phyloP scores from a whole-genome alignment of 2,113 vertebrate genomes.

The Myotis davidii region DNA sequence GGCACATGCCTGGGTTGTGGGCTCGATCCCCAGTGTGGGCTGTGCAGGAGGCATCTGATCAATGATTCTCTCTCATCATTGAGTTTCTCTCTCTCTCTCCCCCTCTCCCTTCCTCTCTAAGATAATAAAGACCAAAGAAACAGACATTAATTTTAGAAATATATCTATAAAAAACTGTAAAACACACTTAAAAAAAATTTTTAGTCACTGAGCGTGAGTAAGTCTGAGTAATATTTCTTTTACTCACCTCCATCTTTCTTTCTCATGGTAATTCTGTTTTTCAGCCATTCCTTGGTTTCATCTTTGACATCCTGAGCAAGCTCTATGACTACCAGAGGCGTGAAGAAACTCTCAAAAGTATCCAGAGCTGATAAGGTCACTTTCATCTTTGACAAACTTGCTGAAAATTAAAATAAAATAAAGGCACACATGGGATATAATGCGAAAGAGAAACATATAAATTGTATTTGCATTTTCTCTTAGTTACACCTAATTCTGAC shows the following conservation, averaged over 20 bases:
- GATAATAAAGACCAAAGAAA: background rate
- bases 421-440: background rate
- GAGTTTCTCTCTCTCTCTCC: no score
- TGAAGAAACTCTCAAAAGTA: constrained; percentile 84
- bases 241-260: constrained; percentile 92
- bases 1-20: no score
- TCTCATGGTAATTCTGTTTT: constrained; percentile 88
- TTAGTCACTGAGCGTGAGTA: background rate
- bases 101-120: no score
- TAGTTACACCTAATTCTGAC: background rate
- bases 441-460: background rate
- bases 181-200: background rate
- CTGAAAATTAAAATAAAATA: constrained; percentile 67
- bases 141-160: background rate
- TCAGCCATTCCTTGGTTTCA: constrained; percentile 93
- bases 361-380: constrained; percentile 83
- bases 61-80: no score
- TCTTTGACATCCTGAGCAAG: constrained; percentile 88
- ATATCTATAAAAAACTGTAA: background rate
- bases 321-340: constrained; percentile 93
- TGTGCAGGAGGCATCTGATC: no score
- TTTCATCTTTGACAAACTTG: constrained; percentile 82
- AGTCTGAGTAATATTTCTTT: background rate
- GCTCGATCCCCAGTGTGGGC: no score
- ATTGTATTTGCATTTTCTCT: background rate